These are phyloP conservation scores for Apantesis nais DNA, from an alignment of 2,888 invertebrate genomes.

Conservation along the genomic window DNA sequence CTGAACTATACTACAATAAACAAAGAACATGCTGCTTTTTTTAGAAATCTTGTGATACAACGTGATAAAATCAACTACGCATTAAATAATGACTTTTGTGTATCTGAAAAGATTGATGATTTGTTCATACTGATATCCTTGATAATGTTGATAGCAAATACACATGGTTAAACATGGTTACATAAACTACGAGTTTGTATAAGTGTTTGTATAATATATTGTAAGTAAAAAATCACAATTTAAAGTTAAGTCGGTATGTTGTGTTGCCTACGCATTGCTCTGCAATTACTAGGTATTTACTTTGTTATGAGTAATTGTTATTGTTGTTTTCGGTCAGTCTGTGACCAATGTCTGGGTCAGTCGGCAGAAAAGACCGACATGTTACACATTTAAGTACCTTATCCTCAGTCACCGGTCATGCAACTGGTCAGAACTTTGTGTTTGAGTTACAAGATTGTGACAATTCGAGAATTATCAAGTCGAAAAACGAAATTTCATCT, in stretches of 20 bases:
- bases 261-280: neutral
- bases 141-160: neutral
- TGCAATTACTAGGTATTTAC: neutral
- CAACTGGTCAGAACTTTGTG: neutral
- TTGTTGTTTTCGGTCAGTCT: neutral
- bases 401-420: neutral
- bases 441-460: neutral
- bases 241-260: neutral
- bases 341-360: neutral
- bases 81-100: neutral
- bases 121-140: neutral
- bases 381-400: neutral
- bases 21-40: neutral
- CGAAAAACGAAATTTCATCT: neutral
- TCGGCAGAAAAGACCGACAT: neutral
- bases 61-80: neutral
- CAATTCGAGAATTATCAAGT: neutral
- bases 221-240: neutral
- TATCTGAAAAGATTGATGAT: constrained; percentile 22
- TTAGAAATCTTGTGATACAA: neutral
- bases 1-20: neutral
- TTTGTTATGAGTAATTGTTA: neutral
- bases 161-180: neutral
- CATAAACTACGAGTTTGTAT: neutral
- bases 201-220: neutral